Percentiles rank a stretch among this genome's conserved stretches.
Conservation (phyloP, 2,113 vertebrate genomes). For the Alces alces region DNA sequence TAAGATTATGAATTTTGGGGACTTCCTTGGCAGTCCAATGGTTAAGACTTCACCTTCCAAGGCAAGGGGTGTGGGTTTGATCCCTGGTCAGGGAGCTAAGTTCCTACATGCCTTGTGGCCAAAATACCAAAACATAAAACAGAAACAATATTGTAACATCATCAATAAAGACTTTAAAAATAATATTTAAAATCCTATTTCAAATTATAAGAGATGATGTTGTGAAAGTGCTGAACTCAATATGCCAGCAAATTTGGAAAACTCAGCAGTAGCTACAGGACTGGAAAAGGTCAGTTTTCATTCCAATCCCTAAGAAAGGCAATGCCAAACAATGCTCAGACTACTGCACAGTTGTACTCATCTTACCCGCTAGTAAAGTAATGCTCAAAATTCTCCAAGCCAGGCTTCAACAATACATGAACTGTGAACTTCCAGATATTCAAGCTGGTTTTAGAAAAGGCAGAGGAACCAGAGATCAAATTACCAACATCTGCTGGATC, state of each 20-base stretch:
- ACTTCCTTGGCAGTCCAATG: background rate
- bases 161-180: background rate
- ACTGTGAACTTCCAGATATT: background rate
- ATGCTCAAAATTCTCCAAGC: background rate
- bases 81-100: background rate
- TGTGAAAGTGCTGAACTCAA: background rate
- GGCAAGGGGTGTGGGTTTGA: background rate
- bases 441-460: background rate
- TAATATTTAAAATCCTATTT: background rate
- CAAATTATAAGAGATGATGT: background rate
- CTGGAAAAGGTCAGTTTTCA: background rate
- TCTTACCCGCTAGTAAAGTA: background rate
- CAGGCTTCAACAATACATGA: background rate
- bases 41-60: background rate
- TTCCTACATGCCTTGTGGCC: background rate
- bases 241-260: background rate
- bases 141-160: background rate
- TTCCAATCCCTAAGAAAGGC: background rate
- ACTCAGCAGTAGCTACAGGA: background rate
- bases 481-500: background rate
- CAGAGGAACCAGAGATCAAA: background rate
- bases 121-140: background rate
- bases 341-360: background rate
- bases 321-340: background rate
- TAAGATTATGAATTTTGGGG: background rate